Evolutionary conservation across 2,797 vertebrate genomes (phyloP).

Genomic region (Macroramphosus scolopax): DNA sequence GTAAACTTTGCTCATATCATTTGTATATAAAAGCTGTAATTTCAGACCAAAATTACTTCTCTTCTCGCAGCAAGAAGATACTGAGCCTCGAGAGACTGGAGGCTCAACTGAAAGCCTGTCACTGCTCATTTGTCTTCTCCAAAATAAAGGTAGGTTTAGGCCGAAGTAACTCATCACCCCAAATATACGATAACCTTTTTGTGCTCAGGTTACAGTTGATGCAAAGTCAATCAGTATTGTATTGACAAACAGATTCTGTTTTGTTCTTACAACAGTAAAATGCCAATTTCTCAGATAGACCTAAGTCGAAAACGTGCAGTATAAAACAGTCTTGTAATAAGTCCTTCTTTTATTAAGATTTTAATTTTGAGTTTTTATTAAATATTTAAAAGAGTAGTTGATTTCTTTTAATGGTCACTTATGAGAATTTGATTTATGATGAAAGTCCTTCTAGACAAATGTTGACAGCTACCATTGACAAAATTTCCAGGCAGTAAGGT

Average conservation of each 20-base stretch:
- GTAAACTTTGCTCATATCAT: neutral
- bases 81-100: conserved; percentile 91
- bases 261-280: no score
- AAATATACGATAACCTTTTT: neutral
- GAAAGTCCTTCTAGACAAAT: no score
- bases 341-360: no score
- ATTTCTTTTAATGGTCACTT: no score
- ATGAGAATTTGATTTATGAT: no score
- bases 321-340: no score
- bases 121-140: conserved; percentile 90
- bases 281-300: no score
- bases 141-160: conserved; percentile 93
- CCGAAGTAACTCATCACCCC: conserved; percentile 5
- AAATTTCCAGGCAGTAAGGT: no score
- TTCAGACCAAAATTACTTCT: conserved; percentile 29
- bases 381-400: no score
- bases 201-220: neutral
- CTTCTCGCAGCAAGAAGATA: conserved; percentile 75
- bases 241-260: neutral
- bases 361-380: no score
- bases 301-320: no score
- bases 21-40: neutral
- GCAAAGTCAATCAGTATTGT: neutral
- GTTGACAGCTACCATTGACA: no score
- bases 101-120: conserved; percentile 93